Base-by-base conservation (phyloP, 2,113 vertebrate species). In the Phaetusa simplex region DNA sequence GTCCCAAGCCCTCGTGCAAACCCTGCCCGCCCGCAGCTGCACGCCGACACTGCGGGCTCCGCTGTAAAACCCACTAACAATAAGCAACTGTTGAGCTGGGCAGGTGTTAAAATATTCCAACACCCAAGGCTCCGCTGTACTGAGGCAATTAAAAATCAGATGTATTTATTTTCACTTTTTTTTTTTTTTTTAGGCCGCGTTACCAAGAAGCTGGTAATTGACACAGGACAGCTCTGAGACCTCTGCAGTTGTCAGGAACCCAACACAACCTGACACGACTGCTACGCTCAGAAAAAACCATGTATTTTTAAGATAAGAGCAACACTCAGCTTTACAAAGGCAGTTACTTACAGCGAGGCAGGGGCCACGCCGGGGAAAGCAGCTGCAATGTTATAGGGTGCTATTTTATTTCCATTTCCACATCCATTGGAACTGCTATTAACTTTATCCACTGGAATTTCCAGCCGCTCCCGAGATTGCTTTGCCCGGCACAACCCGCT, bases 361-460 rank as follows among this genome's bases (percentile, higher is more conserved):
- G 95, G 90, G 93, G 89, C 93, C 91, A 34, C 0, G 52, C 91
- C 3, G 38, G 84, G 95, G 86, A 95, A 93, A 94, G 87, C 95
- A 96, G 95, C 94, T 96, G 95, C 89, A 82, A 6, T n/a, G 85
- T 96, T 95, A 93, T 9, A 96, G 92, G 91, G 84, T 93, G 93
- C 84, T 93, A 88, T 93, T 97, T 95, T 91, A 95, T 95, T 97
- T 97, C 97, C 93, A 96, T 96, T 97, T 96, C 97, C 96, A 96
- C 94, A 91, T 93, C 89, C 96, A 93, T 8, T 85, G 96, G 91
- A 96, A 89, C 74, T 4, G 67, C 91, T 73, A 26, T 94, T 96
- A 93, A 91, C 78, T 96, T 90, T 43, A 93, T 94, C 84, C 97
- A 87, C 91, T 95, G 97, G 96, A 97, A 97, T 96, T 97, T 96